A percentile compares a stretch with the other conserved stretches of the same genome.
Evolutionary conservation across 1,140 invertebrate species (phyloP).

Genomic region (Anagrus nilaparvatae): DNA sequence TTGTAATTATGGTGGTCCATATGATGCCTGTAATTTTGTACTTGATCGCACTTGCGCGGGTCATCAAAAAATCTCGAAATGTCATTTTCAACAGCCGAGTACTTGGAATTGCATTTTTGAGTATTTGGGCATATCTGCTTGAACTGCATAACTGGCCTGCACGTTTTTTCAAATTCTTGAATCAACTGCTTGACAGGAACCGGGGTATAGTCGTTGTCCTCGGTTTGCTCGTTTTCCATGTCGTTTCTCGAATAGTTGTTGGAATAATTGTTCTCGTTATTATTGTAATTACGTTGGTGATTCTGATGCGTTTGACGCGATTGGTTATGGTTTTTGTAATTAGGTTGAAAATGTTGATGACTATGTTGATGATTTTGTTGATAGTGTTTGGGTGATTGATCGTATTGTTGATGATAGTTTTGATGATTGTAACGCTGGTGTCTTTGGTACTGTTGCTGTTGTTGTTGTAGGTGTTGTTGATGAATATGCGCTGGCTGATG

Average conservation of each 20-base stretch:
- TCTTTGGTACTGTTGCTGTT: constrained; percentile 6
- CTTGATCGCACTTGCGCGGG: constrained; percentile 2
- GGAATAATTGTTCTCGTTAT: neutral
- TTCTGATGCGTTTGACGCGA: too few relatives aligned
- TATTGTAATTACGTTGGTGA: constrained; percentile 10
- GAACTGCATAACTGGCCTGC: constrained; percentile 45
- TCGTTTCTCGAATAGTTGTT: constrained; percentile 5
- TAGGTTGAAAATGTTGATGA: neutral
- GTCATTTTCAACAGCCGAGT: constrained; percentile 25
- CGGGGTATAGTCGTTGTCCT: constrained; percentile 43
- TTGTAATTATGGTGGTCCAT: neutral
- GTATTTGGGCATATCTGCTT: constrained; percentile 41
- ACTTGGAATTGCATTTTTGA: too few relatives aligned
- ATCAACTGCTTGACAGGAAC: constrained; percentile 55
- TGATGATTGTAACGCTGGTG: neutral
- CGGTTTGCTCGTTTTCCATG: constrained; percentile 22
- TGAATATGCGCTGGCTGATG: neutral
- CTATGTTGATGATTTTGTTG: neutral
- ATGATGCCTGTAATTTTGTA: neutral
- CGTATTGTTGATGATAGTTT: neutral
- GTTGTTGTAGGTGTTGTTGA: constrained; percentile 1
- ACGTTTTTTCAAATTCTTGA: constrained; percentile 51
- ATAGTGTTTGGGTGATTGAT: neutral
- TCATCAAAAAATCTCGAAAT: constrained; percentile 37
- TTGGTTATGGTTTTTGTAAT: neutral